Base-by-base conservation (phyloP, 2,888 invertebrate genomes). In the Lithosia quadra region DNA sequence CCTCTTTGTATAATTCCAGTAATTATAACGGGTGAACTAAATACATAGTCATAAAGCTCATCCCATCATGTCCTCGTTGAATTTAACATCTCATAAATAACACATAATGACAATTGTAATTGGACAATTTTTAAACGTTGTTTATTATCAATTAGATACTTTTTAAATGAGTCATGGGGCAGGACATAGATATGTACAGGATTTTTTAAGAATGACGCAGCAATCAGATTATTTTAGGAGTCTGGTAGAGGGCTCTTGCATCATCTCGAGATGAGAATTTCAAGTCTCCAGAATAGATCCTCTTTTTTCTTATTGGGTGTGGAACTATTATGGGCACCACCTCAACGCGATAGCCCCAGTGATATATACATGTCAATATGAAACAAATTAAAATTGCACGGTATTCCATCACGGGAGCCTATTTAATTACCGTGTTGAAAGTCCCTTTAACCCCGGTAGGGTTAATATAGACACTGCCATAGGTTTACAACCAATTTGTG, bases 21-120 rank as follows among this genome's bases (percentile, higher is more conserved):
- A 1, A 36, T 22, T 22, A 24, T 22, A 39, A 36, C 18, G 9
- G n/a, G 49, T 49, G n/a, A 9, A 18, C n/a, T 24, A 13, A 24
- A 39, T 33, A 58, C 57, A 33, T 39, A 21, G 8, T 3, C 33
- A 60, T 60, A 18, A 36, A 49, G 18, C 36, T 15, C 39, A 39
- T 64, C 21, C 2, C 55, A 24, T 22, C 66, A 60, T 60, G 62
- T 21, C 28, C 21, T 59, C 18, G 55, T n/a, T 58, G 49, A 67
- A 60, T 24, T 22, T 10, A 21, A 56, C 61, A 24, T 22, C 36
- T 60, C 60, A 64, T 55, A n/a, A n/a, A 28, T 61, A 56, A 72
- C 59, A 72, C 59, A 60, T n/a, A 67, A 43, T 65, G 72, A 34
- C 72, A 72, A 72, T 69, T 72, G 72, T 67, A 63, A 69, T 69